Conservation (phyloP, 2,797 vertebrate genomes). For the Austrolebias charrua region DNA sequence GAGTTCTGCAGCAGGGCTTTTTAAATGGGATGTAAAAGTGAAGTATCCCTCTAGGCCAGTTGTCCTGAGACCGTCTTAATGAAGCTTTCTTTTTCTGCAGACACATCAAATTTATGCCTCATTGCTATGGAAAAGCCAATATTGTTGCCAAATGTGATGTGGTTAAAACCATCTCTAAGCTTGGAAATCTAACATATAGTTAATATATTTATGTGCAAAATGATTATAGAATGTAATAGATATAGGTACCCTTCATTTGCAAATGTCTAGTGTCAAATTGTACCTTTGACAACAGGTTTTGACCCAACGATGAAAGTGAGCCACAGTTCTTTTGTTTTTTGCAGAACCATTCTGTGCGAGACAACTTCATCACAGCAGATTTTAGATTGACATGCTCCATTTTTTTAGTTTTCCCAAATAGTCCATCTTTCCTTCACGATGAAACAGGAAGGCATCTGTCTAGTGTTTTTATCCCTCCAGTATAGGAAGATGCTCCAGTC, state of each 20-base stretch:
- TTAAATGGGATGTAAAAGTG: conserved; percentile 59
- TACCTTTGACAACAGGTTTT: conserved; percentile 6
- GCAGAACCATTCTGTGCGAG: conserved; percentile 6
- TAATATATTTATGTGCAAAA: too few species aligned
- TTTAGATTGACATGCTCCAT: conserved; percentile 25
- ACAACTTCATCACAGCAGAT: conserved; percentile 23
- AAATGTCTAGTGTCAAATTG: neutral
- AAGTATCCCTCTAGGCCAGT: conserved; percentile 45
- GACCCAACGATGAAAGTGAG: conserved; percentile 19
- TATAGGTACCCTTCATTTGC: neutral
- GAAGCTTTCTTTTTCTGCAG: conserved; percentile 55
- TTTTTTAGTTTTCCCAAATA: conserved; percentile 37
- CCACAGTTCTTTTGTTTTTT: conserved; percentile 14
- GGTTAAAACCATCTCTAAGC: conserved; percentile 5
- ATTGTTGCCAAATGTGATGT: conserved; percentile 31
- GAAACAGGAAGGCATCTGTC: conserved; percentile 23
- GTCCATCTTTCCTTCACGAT: conserved; percentile 14
- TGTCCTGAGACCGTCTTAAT: conserved; percentile 59
- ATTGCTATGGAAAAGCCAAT: conserved; percentile 26
- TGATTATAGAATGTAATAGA: neutral
- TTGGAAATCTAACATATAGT: conserved; percentile 4
- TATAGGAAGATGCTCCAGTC: conserved; percentile 13
- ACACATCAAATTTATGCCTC: conserved; percentile 51
- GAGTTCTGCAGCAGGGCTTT: conserved; percentile 54
- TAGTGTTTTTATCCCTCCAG: conserved; percentile 3